These are phyloP conservation scores for Zosterops pallidus DNA, from an alignment of 2,113 vertebrate species.

Conservation along the genomic window DNA sequence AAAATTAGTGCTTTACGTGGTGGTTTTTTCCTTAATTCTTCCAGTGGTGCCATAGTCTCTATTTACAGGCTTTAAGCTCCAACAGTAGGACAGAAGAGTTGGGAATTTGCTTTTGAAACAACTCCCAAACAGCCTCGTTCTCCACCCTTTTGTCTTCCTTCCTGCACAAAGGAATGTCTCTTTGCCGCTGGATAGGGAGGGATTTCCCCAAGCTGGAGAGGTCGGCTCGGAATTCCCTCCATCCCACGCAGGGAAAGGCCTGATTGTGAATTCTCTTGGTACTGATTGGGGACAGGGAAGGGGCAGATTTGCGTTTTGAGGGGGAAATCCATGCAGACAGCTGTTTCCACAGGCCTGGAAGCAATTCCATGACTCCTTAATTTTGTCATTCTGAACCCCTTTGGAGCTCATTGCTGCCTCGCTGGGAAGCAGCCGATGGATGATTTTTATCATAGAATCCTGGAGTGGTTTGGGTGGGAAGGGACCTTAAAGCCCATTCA, in stretches of 20 bases:
- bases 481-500: neutral
- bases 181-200: neutral
- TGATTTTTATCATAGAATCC: neutral
- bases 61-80: conserved; percentile 75
- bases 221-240: conserved; percentile 1
- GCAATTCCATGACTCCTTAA: neutral
- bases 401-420: neutral
- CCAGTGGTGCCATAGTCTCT: conserved; percentile 39
- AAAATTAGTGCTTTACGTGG: conserved; percentile 56
- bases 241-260: neutral
- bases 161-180: neutral
- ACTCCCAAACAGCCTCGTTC: neutral
- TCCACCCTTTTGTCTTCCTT: neutral
- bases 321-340: neutral
- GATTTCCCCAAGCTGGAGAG: neutral
- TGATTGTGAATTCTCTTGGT: conserved; percentile 24
- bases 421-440: neutral
- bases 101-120: conserved; percentile 62
- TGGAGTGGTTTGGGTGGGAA: neutral
- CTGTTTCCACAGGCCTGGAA: neutral
- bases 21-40: conserved; percentile 23
- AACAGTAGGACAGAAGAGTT: neutral
- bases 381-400: neutral
- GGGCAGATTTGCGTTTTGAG: neutral
- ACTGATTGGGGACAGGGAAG: neutral